Evolutionary conservation across 2,888 invertebrate species (phyloP), one percentile per base, ranked within the genome.

Genomic region (Rhyacophila evoluta): DNA sequence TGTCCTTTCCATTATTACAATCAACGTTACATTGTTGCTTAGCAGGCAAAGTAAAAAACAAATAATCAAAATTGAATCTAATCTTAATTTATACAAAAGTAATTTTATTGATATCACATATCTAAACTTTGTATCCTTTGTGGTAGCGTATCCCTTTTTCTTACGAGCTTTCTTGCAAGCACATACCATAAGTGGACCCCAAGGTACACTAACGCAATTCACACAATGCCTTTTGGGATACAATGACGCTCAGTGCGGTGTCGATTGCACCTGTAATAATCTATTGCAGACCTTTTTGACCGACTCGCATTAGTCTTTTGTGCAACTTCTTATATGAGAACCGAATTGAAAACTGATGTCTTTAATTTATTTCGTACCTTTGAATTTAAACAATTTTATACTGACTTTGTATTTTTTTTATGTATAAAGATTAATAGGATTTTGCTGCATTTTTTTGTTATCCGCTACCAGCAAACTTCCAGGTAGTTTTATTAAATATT

Each of bases 231-330:
- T 11, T 41, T 72, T 19, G 5, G 55, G 68, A 39, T 41, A 79
- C 76, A 76, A 73, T 72, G 71, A 41, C 36, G 28, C 38, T 74
- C 70, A 76, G 76, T 75, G 68, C n/a, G 71, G 75, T 72, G 67
- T 67, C 27, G 69, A 38, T 55, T 72, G 77, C 81, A 81, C 81
- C 81, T 81, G 81, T 81, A 81, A 38, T 80, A 74, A 80, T 80
- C 79, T 74, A 77, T 79, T 76, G 76, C 73, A 70, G 68, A 68
- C 27, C 68, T 75, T 78, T 78, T 73, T 73, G 68, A 39, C 68
- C 36, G 29, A 8, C 28, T 37, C 25, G 37, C 36, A 74, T 70
- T 38, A 29, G 15, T 25, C 36, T 36, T 76, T 75, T 75, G 69
- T 75, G 70, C 70, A 75, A 75, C 70, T 75, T 69, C 69, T 39